These are phyloP conservation scores for Crambe crambe DNA, from an alignment of 37 sponge, comb jelly and placozoan species.

Conservation along the genomic window DNA sequence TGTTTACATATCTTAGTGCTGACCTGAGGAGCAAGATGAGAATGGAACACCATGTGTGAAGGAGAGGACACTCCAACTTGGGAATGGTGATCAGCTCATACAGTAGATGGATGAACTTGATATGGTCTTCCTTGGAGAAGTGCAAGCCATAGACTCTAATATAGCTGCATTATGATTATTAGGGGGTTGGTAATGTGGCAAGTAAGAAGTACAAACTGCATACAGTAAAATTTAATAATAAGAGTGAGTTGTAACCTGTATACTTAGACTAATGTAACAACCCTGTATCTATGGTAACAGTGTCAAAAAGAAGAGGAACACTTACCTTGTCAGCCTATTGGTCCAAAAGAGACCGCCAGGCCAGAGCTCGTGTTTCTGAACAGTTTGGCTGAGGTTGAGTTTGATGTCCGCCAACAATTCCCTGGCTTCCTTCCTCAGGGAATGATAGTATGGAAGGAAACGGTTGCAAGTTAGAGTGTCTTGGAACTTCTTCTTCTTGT, in stretches of 20 bases:
- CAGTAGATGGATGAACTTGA: conserved; percentile 72
- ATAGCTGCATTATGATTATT: conserved; percentile 77
- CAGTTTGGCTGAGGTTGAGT: conserved; percentile 67
- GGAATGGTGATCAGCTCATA: conserved; percentile 75
- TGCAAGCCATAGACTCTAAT: conserved; percentile 72
- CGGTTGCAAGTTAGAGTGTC: conserved; percentile 59
- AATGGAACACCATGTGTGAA: conserved; percentile 37
- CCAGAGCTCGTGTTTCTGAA: conserved; percentile 75
- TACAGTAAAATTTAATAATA: no score
- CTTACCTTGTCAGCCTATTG: conserved; percentile 61
- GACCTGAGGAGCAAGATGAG: conserved; percentile 72
- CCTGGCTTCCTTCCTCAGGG: conserved; percentile 53
- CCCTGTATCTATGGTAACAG: background rate
- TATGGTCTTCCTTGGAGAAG: conserved; percentile 87
- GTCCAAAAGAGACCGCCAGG: conserved; percentile 85
- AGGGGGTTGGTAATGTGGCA: no score
- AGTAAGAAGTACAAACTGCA: no score
- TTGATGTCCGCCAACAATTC: conserved; percentile 76
- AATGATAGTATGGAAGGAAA: conserved; percentile 58
- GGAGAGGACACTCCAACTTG: conserved; percentile 62
- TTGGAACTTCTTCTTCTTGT: conserved; percentile 26
- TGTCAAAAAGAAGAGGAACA: background rate
- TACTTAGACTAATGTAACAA: no score
- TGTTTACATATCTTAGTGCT: no score
- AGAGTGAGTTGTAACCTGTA: no score